These are phyloP conservation scores for Nymphalis polychloros DNA, from an alignment of 2,888 invertebrate species.

Conservation along the genomic window DNA sequence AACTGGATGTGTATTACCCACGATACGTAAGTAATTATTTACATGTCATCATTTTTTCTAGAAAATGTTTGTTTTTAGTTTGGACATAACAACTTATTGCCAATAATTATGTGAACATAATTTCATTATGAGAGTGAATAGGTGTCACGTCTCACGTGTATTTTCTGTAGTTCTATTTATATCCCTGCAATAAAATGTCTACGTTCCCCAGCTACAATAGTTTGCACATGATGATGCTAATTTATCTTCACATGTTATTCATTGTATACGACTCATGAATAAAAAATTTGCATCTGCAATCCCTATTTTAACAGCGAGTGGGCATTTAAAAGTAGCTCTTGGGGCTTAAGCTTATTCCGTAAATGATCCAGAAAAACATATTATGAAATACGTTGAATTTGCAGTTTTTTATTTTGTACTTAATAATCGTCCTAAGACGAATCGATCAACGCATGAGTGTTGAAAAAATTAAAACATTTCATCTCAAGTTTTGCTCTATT, in stretches of 20 bases:
- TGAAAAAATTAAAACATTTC: too few relatives aligned
- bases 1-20: too few relatives aligned
- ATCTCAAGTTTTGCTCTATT: too few relatives aligned
- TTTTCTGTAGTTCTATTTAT: conserved; percentile 5
- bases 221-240: neutral
- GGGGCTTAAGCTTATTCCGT: too few relatives aligned
- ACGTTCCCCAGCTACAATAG: neutral
- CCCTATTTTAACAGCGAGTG: too few relatives aligned
- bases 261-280: neutral
- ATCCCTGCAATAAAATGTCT: conserved; percentile 8
- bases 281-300: too few relatives aligned
- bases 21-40: neutral
- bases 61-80: neutral
- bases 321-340: too few relatives aligned
- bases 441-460: too few relatives aligned
- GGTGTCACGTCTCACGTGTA: conserved; percentile 9
- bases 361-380: too few relatives aligned
- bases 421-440: too few relatives aligned
- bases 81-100: neutral
- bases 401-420: too few relatives aligned
- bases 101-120: neutral
- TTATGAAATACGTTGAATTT: too few relatives aligned
- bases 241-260: neutral
- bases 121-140: neutral
- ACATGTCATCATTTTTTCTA: neutral